A percentile compares a stretch with the other conserved stretches of the same genome.
phyloP scores from a whole-genome alignment of 92 coral and sea anemone genomes.

The Muricea muricata region DNA sequence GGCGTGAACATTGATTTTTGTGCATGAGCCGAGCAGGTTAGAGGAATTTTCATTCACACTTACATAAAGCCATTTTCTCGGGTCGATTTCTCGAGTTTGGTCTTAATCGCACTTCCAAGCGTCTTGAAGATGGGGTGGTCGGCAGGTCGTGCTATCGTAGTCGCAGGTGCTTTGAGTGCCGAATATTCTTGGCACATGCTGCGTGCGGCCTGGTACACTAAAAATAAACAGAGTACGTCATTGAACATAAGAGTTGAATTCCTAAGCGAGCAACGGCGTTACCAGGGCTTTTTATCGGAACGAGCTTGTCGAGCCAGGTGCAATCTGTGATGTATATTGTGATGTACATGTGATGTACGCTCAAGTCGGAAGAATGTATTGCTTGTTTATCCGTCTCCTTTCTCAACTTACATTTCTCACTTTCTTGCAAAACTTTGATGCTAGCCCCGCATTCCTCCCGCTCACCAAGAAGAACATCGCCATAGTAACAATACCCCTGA shows the following conservation, averaged over 20 bases:
- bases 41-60: conserved; percentile 30
- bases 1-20: too few species aligned
- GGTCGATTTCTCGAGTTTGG: conserved; percentile 87
- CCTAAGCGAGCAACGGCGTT: too few species aligned
- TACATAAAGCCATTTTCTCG: conserved; percentile 97
- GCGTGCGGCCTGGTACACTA: conserved; percentile 93
- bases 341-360: too few species aligned
- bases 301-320: too few species aligned
- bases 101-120: conserved; percentile 85
- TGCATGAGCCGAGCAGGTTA: too few species aligned
- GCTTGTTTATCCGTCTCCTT: too few species aligned
- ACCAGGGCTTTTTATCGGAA: too few species aligned
- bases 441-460: conserved; percentile 92
- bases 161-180: conserved; percentile 88
- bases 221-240: neutral
- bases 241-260: neutral
- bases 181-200: conserved; percentile 88
- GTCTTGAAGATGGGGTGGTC: conserved; percentile 93
- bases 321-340: too few species aligned
- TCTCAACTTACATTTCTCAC: conserved; percentile 79
- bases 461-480: conserved; percentile 87
- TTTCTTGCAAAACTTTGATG: conserved; percentile 86
- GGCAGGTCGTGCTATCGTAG: conserved; percentile 90
- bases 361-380: too few species aligned
- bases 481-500: conserved; percentile 91